Percentiles rank a stretch among this genome's conserved stretches.
Conservation (phyloP, 2,113 vertebrate genomes). For the Sula dactylatra region DNA sequence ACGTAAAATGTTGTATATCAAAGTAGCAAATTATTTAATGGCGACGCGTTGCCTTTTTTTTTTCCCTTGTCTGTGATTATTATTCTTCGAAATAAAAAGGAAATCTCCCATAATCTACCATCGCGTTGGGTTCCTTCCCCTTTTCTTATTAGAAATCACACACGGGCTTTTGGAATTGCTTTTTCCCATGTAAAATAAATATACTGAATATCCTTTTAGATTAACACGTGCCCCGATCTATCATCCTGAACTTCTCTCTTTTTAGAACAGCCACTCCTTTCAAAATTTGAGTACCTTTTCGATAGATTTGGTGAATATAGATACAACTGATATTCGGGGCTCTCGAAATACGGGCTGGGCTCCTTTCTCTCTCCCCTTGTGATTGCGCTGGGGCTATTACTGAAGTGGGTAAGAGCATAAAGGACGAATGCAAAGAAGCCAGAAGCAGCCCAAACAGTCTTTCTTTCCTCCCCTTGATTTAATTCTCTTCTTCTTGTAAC, state of each 20-base stretch:
- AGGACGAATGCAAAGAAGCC: neutral
- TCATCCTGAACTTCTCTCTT: neutral
- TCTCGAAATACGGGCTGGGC: rapidly evolving
- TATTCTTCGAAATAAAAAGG: conserved; percentile 42
- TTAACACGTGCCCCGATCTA: neutral
- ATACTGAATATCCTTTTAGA: rapidly evolving
- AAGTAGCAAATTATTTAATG: conserved; percentile 67
- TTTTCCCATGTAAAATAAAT: neutral
- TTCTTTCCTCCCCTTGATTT: neutral
- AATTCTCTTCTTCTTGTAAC: neutral
- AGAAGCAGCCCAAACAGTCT: neutral
- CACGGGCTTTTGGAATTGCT: neutral
- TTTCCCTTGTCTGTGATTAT: conserved; percentile 45
- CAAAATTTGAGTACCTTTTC: neutral
- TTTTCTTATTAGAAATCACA: neutral
- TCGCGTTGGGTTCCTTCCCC: neutral
- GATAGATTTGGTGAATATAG: neutral
- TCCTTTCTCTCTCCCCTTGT: neutral
- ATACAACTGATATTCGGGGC: neutral
- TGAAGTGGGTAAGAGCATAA: neutral
- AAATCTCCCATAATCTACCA: neutral
- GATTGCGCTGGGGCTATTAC: neutral
- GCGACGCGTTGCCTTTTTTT: neutral
- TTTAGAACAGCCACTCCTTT: rapidly evolving
- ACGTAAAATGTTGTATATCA: conserved; percentile 50